Conservation (phyloP, 64 coral and sea anemone species). For the Trachythela sp. region DNA sequence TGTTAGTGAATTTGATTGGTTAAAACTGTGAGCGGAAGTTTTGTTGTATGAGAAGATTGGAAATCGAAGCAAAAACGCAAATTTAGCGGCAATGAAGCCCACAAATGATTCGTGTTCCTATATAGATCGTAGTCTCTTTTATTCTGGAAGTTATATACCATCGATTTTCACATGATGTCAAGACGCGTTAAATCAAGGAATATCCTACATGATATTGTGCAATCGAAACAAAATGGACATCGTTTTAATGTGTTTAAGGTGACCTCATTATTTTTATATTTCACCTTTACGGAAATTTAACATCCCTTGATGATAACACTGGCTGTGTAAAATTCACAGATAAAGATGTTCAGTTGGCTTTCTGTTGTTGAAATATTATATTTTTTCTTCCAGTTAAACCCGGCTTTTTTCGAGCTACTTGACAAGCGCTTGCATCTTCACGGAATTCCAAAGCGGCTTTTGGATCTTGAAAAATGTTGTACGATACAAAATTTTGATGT, state of each 20-base stretch:
- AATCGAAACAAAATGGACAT: not conserved
- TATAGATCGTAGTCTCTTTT: not conserved
- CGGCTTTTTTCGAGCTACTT: not conserved
- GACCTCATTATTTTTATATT: not conserved
- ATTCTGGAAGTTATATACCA: not conserved
- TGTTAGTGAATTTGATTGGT: not conserved
- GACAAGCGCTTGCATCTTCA: not conserved
- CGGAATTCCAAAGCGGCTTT: not conserved
- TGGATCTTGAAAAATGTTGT: not conserved
- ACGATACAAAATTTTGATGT: not conserved
- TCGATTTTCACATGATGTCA: not conserved
- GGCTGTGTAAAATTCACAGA: not conserved
- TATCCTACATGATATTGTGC: not conserved
- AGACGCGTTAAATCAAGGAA: not conserved
- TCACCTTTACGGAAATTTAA: not conserved
- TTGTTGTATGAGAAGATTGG: not conserved
- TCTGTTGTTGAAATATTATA: not conserved
- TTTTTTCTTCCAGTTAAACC: not conserved
- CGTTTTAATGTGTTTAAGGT: not conserved
- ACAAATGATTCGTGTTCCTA: not conserved
- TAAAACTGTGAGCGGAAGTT: not conserved
- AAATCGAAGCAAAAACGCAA: not conserved
- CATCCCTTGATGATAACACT: not conserved
- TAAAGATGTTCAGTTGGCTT: not conserved
- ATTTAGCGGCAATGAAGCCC: not conserved